These are phyloP conservation scores for Laticauda colubrina DNA, from an alignment of 2,113 vertebrate genomes.

Conservation along the genomic window DNA sequence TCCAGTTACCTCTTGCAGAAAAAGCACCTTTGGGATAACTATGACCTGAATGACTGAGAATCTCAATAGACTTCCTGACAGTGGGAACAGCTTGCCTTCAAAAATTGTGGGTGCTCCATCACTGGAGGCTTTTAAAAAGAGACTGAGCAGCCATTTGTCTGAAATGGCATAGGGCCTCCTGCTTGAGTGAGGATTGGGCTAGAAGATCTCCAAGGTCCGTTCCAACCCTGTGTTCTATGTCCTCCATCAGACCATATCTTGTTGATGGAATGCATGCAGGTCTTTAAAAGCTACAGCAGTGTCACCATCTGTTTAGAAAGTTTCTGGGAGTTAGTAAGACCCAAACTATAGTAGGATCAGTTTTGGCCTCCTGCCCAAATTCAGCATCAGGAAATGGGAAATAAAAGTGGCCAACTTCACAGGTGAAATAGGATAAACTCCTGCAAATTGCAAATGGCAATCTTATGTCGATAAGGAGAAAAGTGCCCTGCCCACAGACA, in stretches of 20 bases:
- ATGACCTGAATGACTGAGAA: too few relatives aligned
- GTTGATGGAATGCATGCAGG: not conserved
- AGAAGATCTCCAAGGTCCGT: not conserved
- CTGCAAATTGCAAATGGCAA: not conserved
- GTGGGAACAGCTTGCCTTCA: not conserved
- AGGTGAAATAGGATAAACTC: not conserved
- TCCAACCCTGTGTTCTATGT: not conserved
- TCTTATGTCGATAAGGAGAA: not conserved
- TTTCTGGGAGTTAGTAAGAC: not conserved
- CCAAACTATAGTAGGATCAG: not conserved
- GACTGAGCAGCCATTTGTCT: not conserved
- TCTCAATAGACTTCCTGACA: too few relatives aligned
- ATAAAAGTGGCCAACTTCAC: not conserved
- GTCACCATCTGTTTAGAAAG: not conserved
- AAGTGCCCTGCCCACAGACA: not conserved
- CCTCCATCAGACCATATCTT: not conserved
- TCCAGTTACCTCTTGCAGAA: too few relatives aligned
- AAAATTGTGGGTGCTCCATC: not conserved
- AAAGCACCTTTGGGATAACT: too few relatives aligned
- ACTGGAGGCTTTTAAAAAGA: not conserved
- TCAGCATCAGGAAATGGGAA: not conserved
- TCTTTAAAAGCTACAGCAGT: not conserved
- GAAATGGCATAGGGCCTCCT: not conserved
- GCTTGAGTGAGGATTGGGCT: not conserved
- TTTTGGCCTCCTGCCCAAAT: not conserved